Conservation (phyloP, 1,140 invertebrate genomes). For the Helicoverpa zea region DNA sequence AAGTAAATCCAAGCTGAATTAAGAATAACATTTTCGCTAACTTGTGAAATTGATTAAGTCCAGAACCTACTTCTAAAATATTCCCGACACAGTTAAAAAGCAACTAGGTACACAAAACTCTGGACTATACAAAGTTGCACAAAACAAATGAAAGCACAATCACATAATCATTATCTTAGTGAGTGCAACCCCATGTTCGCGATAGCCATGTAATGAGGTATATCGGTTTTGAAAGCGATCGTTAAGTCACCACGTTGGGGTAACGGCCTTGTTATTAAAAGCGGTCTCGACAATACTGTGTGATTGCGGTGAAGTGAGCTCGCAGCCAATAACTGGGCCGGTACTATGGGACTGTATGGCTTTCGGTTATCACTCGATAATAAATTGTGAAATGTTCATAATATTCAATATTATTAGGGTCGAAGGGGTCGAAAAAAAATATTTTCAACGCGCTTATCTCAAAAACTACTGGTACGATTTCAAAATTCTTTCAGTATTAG, state of each 20-base stretch:
- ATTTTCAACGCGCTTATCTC: too few relatives aligned
- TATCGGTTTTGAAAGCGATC: slow-evolving; percentile 12
- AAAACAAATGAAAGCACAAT: slow-evolving; percentile 3
- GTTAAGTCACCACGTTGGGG: slow-evolving; percentile 22
- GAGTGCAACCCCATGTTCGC: slow-evolving; percentile 23
- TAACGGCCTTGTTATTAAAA: slow-evolving; percentile 47
- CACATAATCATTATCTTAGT: not conserved
- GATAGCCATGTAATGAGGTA: slow-evolving; percentile 11
- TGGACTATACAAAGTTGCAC: not conserved
- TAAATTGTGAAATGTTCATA: too few relatives aligned
- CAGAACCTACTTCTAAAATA: too few relatives aligned
- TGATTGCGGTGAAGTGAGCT: slow-evolving; percentile 49
- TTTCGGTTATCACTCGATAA: not conserved
- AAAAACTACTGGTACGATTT: too few relatives aligned
- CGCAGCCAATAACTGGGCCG: slow-evolving; percentile 21
- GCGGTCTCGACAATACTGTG: slow-evolving; percentile 39
- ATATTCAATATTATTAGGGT: too few relatives aligned
- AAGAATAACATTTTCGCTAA: too few relatives aligned
- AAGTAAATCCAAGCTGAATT: too few relatives aligned
- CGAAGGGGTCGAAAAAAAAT: too few relatives aligned
- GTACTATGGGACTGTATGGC: not conserved
- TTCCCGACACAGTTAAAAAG: too few relatives aligned
- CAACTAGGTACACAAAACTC: too few relatives aligned
- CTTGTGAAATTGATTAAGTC: too few relatives aligned
- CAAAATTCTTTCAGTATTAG: too few relatives aligned